Conservation (phyloP, 37 sponge, comb jelly and placozoan species). For the Eunapius fragilis region DNA sequence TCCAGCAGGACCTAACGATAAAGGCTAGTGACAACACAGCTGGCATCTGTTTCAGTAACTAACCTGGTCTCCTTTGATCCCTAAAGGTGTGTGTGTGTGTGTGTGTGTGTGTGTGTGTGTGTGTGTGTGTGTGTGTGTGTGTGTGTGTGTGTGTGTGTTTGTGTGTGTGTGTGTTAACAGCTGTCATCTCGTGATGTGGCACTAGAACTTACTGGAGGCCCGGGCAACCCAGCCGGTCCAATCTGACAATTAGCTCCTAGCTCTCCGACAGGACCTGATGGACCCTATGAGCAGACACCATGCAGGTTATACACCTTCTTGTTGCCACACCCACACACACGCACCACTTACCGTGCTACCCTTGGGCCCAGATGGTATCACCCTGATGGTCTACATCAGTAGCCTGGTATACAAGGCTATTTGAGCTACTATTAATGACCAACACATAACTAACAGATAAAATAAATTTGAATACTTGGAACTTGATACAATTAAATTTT, state of each 20-base stretch:
- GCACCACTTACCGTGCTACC: slow-evolving; percentile 23
- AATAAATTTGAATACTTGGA: too few relatives aligned
- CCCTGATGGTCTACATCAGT: too few relatives aligned
- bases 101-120: slow-evolving; percentile 8
- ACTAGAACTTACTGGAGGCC: slow-evolving; percentile 45
- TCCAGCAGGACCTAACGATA: slow-evolving; percentile 18
- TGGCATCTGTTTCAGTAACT: background rate
- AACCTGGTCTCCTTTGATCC: slow-evolving; percentile 54
- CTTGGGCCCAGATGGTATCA: slow-evolving; percentile 53
- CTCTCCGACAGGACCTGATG: slow-evolving; percentile 30
- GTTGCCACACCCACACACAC: background rate
- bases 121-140: too few relatives aligned
- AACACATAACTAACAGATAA: too few relatives aligned
- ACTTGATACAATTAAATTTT: too few relatives aligned
- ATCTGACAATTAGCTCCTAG: slow-evolving; percentile 38
- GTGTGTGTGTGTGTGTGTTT: too few relatives aligned
- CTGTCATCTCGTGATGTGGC: too few relatives aligned
- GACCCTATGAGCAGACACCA: slow-evolving; percentile 25
- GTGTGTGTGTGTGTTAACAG: too few relatives aligned
- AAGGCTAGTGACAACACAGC: background rate
- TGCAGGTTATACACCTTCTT: background rate
- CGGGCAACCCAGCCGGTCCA: slow-evolving; percentile 63
- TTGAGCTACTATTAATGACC: too few relatives aligned
- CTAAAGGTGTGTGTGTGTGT: slow-evolving; percentile 7
- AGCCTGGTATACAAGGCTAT: too few relatives aligned